A percentile compares a stretch with the other conserved stretches of the same genome.
These are phyloP conservation scores for Bugulina stolonifera DNA, from an alignment of 2,888 invertebrate genomes.

Conservation along the genomic window DNA sequence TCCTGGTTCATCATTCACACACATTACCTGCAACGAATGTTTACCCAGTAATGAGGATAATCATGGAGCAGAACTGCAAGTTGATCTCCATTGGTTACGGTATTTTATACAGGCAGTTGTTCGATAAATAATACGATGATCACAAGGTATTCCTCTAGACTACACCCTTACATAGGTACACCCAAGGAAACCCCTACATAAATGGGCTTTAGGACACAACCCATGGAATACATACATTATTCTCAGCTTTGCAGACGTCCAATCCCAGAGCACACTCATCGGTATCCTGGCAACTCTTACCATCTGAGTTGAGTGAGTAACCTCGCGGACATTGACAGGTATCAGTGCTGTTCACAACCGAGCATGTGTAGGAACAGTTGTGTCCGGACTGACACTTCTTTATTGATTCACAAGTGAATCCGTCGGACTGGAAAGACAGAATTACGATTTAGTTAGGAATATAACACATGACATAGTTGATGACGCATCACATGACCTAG, in stretches of 20 bases:
- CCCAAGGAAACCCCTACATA: too few relatives aligned
- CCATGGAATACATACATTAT: conserved; percentile 22
- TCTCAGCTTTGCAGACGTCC: conserved; percentile 31
- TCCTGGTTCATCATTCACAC: conserved; percentile 32
- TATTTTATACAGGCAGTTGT: too few relatives aligned
- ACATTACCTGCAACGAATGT: conserved; percentile 27
- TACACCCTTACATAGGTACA: too few relatives aligned
- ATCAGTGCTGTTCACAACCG: conserved; percentile 31
- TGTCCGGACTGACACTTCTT: conserved; percentile 29
- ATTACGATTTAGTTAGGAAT: too few relatives aligned
- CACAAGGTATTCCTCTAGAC: too few relatives aligned
- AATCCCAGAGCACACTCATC: conserved; percentile 33
- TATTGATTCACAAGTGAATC: conserved; percentile 10
- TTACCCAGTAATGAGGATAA: too few relatives aligned
- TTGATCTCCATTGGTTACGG: too few relatives aligned
- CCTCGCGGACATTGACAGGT: conserved; percentile 33
- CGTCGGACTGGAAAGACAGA: neutral
- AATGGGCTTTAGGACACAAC: neutral
- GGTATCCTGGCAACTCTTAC: conserved; percentile 33
- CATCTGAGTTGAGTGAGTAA: conserved; percentile 31
- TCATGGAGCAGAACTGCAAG: too few relatives aligned
- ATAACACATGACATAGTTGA: too few relatives aligned
- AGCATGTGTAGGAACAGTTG: conserved; percentile 32
- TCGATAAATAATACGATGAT: too few relatives aligned
- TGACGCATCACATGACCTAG: too few relatives aligned